Base-by-base conservation (phyloP, 2,797 vertebrate genomes). In the Picus viridis region DNA sequence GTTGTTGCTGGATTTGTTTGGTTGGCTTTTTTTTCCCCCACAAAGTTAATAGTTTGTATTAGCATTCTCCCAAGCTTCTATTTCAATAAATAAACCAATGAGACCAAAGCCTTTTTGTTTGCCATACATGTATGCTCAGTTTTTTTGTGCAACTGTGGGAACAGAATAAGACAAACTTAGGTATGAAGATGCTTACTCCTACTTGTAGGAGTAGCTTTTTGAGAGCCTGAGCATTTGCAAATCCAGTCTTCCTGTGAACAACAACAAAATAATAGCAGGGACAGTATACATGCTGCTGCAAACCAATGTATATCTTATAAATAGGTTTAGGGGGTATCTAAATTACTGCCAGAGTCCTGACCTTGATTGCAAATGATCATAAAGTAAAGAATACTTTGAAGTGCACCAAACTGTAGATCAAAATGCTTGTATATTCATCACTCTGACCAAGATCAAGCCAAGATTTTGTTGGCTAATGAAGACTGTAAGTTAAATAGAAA, bases 391-490 rank as follows among this genome's bases (percentile, higher is more conserved):
- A 94, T 74, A 96, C 78, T 94, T 94, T 90, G 70, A 93, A 96
- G 92, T 87, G 32, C 22, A 83, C 53, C 77, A 87, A 95, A 92
- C 1, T 91, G 89, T 90, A 94, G 88, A 95, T 89, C 90, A 95
- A 95, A 96, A 90, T 94, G 67, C 70, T 76, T 87, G 58, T 86
- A 82, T 91, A 94, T 92, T 95, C 90, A 89, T 87, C 90, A 82
- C 83, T 91, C 91, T 54, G 71, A 94, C 86, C 88, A 89, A 87
- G 89, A 94, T 69, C 53, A 57, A 90, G 91, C 68, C 89, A 94
- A 89, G 59, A 94, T 95, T 93, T 96, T 95, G 93, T 96, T 96
- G 93, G 89, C 95, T 93, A 95, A 94, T 88, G 93, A 93, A 82
- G 58, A 67, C 85, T 81, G 67, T 75, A 94, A 93, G 95, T 94